Conservation (phyloP, 1,140 invertebrate species). For the Brachionus plicatilis region DNA sequence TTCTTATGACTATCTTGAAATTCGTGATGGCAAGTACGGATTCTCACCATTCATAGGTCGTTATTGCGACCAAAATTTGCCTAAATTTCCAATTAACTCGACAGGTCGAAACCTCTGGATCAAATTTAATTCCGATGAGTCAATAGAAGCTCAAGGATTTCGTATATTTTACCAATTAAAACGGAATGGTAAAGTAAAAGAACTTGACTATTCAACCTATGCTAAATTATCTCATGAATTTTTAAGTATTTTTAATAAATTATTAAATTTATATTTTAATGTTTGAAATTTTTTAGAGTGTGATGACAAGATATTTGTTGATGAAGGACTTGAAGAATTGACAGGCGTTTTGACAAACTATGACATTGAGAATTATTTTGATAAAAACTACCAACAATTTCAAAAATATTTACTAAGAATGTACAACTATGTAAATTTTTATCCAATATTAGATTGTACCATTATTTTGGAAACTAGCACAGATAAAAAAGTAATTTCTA, state of each 20-base stretch:
- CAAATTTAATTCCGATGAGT: conserved; percentile 32
- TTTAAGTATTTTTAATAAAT: background rate
- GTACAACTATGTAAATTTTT: background rate
- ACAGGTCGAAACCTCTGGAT: conserved; percentile 9
- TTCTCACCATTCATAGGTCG: conserved; percentile 2
- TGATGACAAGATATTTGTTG: background rate
- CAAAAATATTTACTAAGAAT: background rate
- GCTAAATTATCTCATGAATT: background rate
- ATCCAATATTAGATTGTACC: background rate
- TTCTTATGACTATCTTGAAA: conserved; percentile 10
- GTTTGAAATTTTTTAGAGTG: background rate
- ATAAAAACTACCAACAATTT: background rate
- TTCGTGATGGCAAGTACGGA: conserved; percentile 27
- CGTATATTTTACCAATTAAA: background rate
- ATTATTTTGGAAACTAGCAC: background rate
- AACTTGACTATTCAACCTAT: background rate
- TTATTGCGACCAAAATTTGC: background rate
- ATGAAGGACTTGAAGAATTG: background rate
- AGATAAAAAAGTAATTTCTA: background rate
- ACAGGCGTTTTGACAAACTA: background rate
- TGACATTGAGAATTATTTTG: conserved; percentile 11
- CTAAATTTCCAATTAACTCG: conserved; percentile 15
- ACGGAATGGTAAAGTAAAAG: background rate
- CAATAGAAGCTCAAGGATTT: conserved; percentile 9
- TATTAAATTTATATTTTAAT: background rate